Percentiles rank a stretch among this genome's conserved stretches.
Evolutionary conservation across 2,113 vertebrate species (phyloP).

Genomic region (Pungitius pungitius): DNA sequence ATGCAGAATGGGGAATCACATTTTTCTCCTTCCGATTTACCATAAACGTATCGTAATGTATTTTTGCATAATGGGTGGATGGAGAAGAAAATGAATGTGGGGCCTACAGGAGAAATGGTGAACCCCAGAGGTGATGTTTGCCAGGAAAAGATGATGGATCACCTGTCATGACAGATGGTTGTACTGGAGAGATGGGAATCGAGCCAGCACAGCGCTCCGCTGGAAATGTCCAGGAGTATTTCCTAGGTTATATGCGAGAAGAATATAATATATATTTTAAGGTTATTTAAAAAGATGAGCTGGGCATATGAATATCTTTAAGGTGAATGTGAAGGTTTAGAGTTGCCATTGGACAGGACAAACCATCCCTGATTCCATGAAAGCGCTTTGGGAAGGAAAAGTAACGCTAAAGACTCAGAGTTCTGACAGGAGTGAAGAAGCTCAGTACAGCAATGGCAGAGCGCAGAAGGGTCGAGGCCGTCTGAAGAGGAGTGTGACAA

Average conservation of each 20-base stretch:
- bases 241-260: neutral
- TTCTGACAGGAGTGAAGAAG: conserved; percentile 9
- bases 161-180: conserved; percentile 30
- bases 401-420: neutral
- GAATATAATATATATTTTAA: too few species aligned
- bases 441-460: neutral
- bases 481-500: conserved; percentile 30
- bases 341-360: neutral
- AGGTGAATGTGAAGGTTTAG: neutral
- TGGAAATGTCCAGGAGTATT: conserved; percentile 6
- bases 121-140: conserved; percentile 31
- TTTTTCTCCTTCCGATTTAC: too few species aligned
- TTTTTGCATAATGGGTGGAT: conserved; percentile 14
- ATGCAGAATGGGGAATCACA: neutral
- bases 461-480: neutral
- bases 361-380: neutral
- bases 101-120: neutral
- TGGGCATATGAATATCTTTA: neutral
- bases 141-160: conserved; percentile 40
- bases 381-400: neutral
- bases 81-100: conserved; percentile 8
- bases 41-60: neutral
- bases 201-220: neutral
- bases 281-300: neutral
- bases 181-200: conserved; percentile 7